phyloP scores from a whole-genome alignment of 2,113 vertebrate genomes.

The Elaphurus davidianus region DNA sequence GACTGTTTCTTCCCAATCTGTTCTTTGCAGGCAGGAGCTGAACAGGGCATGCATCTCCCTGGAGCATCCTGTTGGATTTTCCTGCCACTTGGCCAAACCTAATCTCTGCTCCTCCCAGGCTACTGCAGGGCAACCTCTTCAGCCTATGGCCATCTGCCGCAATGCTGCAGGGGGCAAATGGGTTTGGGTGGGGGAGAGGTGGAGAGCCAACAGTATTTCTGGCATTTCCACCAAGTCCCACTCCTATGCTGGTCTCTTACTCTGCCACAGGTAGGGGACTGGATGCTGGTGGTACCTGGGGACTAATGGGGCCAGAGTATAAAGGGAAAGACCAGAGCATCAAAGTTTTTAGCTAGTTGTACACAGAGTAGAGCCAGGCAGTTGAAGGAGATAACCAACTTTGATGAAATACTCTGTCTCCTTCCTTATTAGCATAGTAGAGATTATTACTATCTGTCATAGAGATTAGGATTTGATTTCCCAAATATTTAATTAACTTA shows the following conservation, averaged over 20 bases:
- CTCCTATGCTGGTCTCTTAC: background rate
- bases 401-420: background rate
- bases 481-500: background rate
- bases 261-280: background rate
- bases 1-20: background rate
- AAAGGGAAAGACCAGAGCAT: background rate
- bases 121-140: background rate
- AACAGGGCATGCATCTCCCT: background rate
- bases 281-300: background rate
- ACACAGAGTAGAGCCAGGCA: background rate
- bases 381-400: background rate
- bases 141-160: background rate
- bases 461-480: background rate
- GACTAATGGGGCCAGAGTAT: background rate
- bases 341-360: background rate
- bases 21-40: background rate
- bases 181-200: background rate
- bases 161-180: rapidly evolving
- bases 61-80: background rate
- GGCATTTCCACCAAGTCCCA: background rate
- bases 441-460: background rate
- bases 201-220: background rate
- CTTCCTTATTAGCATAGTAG: background rate
- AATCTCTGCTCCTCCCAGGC: background rate
- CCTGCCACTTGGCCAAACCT: background rate